phyloP scores from a whole-genome alignment of 1,140 invertebrate genomes.

The Fragariocoptes setiger region DNA sequence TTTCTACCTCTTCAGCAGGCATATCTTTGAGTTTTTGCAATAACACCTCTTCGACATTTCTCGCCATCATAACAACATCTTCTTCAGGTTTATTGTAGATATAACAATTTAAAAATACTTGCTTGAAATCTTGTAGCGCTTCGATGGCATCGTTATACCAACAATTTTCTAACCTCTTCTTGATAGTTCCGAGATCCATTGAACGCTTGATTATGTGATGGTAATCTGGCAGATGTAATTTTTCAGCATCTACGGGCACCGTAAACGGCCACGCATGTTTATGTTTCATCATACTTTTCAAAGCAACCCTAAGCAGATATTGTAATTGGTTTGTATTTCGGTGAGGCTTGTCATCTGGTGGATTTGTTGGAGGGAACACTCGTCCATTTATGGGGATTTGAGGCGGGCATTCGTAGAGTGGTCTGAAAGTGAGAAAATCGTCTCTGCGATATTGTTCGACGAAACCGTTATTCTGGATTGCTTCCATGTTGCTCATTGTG shows the following conservation, averaged over 20 bases:
- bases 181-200: slow-evolving; percentile 95
- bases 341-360: slow-evolving; percentile 40
- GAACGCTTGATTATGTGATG: slow-evolving; percentile 77
- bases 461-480: neutral
- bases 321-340: slow-evolving; percentile 71
- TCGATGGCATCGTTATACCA: slow-evolving; percentile 86
- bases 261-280: slow-evolving; percentile 96
- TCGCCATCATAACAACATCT: slow-evolving; percentile 94
- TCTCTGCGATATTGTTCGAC: neutral
- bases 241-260: slow-evolving; percentile 76
- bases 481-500: neutral
- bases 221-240: slow-evolving; percentile 86
- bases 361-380: slow-evolving; percentile 31
- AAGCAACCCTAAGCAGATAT: slow-evolving; percentile 67
- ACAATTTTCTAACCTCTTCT: slow-evolving; percentile 80
- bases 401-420: slow-evolving; percentile 22
- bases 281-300: slow-evolving; percentile 89
- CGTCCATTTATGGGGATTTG: slow-evolving; percentile 30
- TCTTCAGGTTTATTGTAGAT: slow-evolving; percentile 95
- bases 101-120: slow-evolving; percentile 97
- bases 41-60: slow-evolving; percentile 79
- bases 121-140: slow-evolving; percentile 91
- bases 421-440: slow-evolving; percentile 11
- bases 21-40: slow-evolving; percentile 67
- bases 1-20: slow-evolving; percentile 19